Conservation (phyloP, 2,797 vertebrate species). For the Silurus lanzhouensis region DNA sequence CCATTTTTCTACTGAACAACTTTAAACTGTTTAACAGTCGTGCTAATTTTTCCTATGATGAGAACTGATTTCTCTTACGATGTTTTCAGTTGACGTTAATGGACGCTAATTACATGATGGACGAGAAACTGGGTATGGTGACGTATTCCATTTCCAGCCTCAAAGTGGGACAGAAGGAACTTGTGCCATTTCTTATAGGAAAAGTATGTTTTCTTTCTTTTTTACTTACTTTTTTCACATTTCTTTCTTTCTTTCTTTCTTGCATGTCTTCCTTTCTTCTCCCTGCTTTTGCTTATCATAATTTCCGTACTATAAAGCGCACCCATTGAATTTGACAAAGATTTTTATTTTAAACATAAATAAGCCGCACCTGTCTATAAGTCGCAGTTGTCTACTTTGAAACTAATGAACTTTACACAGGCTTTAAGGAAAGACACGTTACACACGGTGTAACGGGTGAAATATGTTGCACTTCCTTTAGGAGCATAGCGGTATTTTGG, state of each 20-base stretch:
- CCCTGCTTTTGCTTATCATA: no score
- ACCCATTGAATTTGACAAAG: no score
- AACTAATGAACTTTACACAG: no score
- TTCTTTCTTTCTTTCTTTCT: neutral
- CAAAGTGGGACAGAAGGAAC: conserved; percentile 81
- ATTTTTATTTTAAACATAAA: no score
- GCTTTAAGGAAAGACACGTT: no score
- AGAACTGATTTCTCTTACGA: neutral
- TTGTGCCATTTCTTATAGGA: conserved; percentile 84
- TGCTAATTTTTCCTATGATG: no score
- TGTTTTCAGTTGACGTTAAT: conserved; percentile 87
- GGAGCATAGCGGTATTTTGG: no score
- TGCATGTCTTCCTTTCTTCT: neutral
- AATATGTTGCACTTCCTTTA: no score
- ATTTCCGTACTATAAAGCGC: no score
- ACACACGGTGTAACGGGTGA: no score
- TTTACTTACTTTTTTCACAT: neutral
- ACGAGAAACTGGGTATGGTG: conserved; percentile 89
- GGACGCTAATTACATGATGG: conserved; percentile 99
- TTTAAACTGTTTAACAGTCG: neutral
- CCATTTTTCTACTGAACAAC: neutral
- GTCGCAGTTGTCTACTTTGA: no score
- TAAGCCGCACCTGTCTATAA: no score
- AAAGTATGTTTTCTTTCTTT: conserved; percentile 76
- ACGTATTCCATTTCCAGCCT: conserved; percentile 81